Base-by-base conservation (phyloP, 2,888 invertebrate genomes). In the Lumbricus terrestris region DNA sequence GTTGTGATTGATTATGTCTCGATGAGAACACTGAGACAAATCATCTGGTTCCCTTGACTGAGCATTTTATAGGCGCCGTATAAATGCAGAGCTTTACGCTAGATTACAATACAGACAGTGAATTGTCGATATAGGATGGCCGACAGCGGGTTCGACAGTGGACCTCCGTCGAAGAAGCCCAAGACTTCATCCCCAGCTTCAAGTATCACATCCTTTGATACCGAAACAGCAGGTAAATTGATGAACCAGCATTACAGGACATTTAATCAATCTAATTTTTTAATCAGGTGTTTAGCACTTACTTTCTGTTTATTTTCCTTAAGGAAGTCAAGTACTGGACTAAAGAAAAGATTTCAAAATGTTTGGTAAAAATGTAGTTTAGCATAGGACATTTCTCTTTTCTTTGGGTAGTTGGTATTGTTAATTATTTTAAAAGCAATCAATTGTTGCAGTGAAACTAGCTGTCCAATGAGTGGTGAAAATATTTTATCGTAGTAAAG, bases 131-230 rank as follows among this genome's bases (percentile, higher is more conserved):
- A 20, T 37, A 85, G 85, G 37, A 85, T 85, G 85, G 37, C 85
- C 5, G 85, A 85, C 85, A 85, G 85, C 85, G 85, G 85, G 37
- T 85, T 85, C 37, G 85, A 85, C 37, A 85, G 85, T 85, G 85
- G 85, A 85, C 85, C 85, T 85, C 85, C 85, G 23, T 85, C 85
- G 15, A 85, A 85, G 37, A 85, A 85, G 85, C 35, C 85, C 34
- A 85, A 85, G 85, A 85, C 85, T 35, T 85, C 85, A 6, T 85
- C 85, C 18, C 85, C 85, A 37, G 35, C 85, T 34, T 85, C 85
- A 34, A 85, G 85, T 85, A 85, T 85, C 85, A 85, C 85, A 35
- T 85, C 85, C 18, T 85, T 85, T 34, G 85, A 85, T 37, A 34
- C 6, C 23, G 85, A 85, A 34, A 85, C 85, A 35, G 85, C 85